Evolutionary conservation across 2,113 vertebrate species (phyloP).

Genomic region (Lepus europaeus): DNA sequence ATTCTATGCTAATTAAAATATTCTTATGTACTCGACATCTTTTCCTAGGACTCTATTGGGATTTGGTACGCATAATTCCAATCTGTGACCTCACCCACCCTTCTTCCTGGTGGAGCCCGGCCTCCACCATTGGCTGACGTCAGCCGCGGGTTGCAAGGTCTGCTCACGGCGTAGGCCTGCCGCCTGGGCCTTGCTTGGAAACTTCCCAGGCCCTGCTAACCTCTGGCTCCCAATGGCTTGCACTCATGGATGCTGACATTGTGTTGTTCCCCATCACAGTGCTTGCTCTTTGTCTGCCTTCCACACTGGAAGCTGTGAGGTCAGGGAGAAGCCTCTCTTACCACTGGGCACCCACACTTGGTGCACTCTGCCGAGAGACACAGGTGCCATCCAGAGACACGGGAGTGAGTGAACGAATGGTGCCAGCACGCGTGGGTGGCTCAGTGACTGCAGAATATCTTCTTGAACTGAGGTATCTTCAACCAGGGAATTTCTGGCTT

Average conservation of each 20-base stretch:
- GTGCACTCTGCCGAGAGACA: not conserved
- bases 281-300: not conserved
- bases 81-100: not conserved
- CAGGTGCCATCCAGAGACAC: too few relatives aligned
- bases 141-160: not conserved
- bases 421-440: accelerated
- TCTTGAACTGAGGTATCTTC: not conserved
- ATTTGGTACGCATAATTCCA: not conserved
- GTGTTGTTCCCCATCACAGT: not conserved
- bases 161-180: accelerated
- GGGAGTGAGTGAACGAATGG: accelerated
- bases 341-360: not conserved
- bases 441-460: not conserved
- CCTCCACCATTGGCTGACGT: not conserved
- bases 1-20: not conserved
- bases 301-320: not conserved
- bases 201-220: accelerated
- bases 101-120: not conserved
- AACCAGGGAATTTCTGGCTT: not conserved
- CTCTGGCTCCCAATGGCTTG: not conserved
- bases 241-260: not conserved
- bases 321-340: accelerated
- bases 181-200: not conserved
- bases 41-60: not conserved
- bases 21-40: not conserved